Base-by-base conservation (phyloP, 2,797 vertebrate species). In the Syngnathus acus region DNA sequence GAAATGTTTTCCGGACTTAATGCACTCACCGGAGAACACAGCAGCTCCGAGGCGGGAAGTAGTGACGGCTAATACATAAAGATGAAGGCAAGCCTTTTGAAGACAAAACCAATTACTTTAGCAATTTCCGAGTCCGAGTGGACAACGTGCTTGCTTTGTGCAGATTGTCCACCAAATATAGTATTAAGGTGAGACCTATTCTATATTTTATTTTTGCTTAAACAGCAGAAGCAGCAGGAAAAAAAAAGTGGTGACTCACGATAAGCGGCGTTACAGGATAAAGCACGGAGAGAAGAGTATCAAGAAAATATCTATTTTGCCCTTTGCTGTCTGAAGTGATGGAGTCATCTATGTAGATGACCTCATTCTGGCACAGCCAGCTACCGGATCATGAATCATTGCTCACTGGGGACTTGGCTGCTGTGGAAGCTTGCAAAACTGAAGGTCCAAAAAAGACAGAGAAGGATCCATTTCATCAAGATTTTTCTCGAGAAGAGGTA, bases 281-380 rank as follows among this genome's bases (percentile, higher is more conserved):
- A 62, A 62, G 60, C 14, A 62, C 13, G 10, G 40, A 1, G 7
- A 6, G 13, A 32, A 26, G 60, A 45, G 42, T 62, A 62, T 62
- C 26, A 43, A 62, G 60, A 43, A 62, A 43, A 23, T 43, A 26
- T 62, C n/a, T 26, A 62, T 62, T 43, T 78, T 82, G 73, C 54
- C 79, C 83, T 86, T 84, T 66, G 47, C 74, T 78, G 80, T 83
- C 79, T 73, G 72, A 71, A 68, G 70, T 78, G 76, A 87, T 72
- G 45, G 65, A 83, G 69, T 72, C 74, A 58, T 62, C 68, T 43
- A 69, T 76, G 70, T 64, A 82, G 70, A 80, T 75, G 78, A 70
- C 69, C 77, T 43, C 76, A 75, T 84, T 81, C 75, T 76, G 77
- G 72, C 76, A 83, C 66, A 73, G 81, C 62, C 65, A 71, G 70